These are phyloP conservation scores for Trematocara nigrifrons DNA, from an alignment of 2,113 vertebrate species.

Conservation along the genomic window DNA sequence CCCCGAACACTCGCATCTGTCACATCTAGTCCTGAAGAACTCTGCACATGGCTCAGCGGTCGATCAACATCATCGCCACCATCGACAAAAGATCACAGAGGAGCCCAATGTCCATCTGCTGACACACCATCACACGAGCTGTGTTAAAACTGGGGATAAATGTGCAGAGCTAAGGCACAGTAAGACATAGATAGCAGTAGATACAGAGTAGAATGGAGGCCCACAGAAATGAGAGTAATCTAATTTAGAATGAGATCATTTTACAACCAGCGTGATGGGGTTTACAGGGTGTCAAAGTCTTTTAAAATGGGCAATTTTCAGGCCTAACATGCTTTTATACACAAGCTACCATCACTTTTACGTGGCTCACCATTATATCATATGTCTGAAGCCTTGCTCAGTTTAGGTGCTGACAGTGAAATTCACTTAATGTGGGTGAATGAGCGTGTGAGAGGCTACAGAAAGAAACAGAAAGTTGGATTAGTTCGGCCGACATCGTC, in stretches of 20 bases:
- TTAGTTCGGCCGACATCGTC: neutral
- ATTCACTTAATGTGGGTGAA: constrained; percentile 30
- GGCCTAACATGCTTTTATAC: neutral
- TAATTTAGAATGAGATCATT: constrained; percentile 16
- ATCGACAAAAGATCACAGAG: neutral
- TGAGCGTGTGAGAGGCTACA: neutral
- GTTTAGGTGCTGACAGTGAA: constrained; percentile 14
- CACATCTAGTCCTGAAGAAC: neutral
- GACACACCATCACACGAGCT: neutral
- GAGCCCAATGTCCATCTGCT: neutral
- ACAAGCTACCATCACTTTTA: neutral
- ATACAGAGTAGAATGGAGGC: neutral
- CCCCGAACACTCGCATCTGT: constrained; percentile 5
- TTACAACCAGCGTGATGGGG: neutral
- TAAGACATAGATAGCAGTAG: constrained; percentile 11
- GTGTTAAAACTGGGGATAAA: neutral
- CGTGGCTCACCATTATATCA: constrained; percentile 21
- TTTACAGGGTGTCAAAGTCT: neutral
- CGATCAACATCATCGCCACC: constrained; percentile 3
- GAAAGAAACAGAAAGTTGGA: neutral
- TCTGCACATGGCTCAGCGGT: neutral
- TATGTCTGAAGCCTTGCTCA: constrained; percentile 29
- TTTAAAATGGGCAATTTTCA: constrained; percentile 6
- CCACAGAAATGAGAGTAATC: constrained; percentile 12
- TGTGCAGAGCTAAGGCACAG: neutral